Evolutionary conservation across 2,888 invertebrate species (phyloP), one percentile per base, ranked within the genome.

Genomic region (Drosophila maculinotata): DNA sequence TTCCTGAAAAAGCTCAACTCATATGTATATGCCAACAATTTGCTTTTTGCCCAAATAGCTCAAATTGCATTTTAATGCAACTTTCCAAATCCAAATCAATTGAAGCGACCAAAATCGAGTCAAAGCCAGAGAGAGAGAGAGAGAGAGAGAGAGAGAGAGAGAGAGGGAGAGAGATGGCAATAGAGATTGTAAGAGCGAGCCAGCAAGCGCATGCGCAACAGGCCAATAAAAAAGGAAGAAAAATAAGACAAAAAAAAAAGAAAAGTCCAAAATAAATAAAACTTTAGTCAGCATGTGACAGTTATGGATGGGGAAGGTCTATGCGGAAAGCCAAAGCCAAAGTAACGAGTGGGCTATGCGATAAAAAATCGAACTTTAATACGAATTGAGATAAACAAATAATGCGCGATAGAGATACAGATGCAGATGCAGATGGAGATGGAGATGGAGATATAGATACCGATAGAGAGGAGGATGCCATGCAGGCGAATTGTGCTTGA

Each of bases 31-130:
- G n/a, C n/a, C 66, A 60, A 53, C 47, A 68, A 60, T 69, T 69
- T 69, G 45, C 47, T 48, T 68, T 45, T 35, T 42, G 28, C 30
- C 31, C 48, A 38, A 49, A 44, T 44, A 38, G 26, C 45, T 69
- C 62, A 84, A 81, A 87, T 82, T 82, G 87, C 85, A 87, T 87
- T 82, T 82, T 84, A 84, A 82, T 87, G 85, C 75, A 84, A 81
- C 85, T 87, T 87, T 82, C 87, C 64, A 87, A 82, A 87, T 82
- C 87, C 64, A 87, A 82, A 87, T 87, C 87, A 80, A 81, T 87
- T 87, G 60, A 60, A 42, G 12, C 25, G 25, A 12, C 33, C 31
- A 36, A 52, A 51, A 15, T 36, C 14, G 23, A 38, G 15, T 3
- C 20, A 1, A 23, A 38, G 41, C 6, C 14, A 31, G 38, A 30